Evolutionary conservation across 2,113 vertebrate genomes (phyloP).

Genomic region (Abramis brama): DNA sequence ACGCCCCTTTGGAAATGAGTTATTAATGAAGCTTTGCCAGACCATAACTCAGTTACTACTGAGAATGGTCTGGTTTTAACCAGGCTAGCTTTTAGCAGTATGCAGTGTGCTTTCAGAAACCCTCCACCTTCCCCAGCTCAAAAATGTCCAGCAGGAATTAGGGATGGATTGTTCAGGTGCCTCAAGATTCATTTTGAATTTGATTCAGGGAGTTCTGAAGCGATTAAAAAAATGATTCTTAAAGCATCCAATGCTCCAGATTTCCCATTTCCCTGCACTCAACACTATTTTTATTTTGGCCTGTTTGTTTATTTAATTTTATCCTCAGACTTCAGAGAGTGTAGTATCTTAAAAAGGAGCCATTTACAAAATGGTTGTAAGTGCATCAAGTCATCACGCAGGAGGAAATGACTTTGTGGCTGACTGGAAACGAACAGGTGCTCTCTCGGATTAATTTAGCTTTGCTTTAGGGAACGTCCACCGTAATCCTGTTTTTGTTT

Average conservation of each 20-base stretch:
- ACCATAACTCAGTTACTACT: too few species aligned
- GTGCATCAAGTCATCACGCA: conserved; percentile 12
- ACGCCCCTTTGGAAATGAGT: too few species aligned
- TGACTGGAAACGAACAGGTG: conserved; percentile 1
- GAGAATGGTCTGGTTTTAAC: too few species aligned
- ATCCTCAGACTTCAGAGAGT: not conserved
- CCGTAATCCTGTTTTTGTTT: conserved; percentile 9
- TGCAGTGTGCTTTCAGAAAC: too few species aligned
- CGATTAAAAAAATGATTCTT: not conserved
- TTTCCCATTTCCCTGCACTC: not conserved
- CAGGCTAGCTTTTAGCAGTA: too few species aligned
- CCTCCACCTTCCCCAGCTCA: too few species aligned
- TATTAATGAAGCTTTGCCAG: too few species aligned
- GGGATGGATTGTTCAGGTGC: not conserved
- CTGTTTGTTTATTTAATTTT: not conserved
- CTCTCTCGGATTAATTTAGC: not conserved
- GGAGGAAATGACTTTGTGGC: conserved; percentile 16
- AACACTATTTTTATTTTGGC: too few species aligned
- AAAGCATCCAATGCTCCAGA: not conserved
- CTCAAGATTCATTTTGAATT: not conserved
- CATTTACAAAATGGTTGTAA: not conserved
- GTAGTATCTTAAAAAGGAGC: not conserved
- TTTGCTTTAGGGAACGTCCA: not conserved
- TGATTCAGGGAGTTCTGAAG: not conserved
- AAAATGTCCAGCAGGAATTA: not conserved